phyloP scores from a whole-genome alignment of 1,140 invertebrate genomes.

The Aphis craccivora region DNA sequence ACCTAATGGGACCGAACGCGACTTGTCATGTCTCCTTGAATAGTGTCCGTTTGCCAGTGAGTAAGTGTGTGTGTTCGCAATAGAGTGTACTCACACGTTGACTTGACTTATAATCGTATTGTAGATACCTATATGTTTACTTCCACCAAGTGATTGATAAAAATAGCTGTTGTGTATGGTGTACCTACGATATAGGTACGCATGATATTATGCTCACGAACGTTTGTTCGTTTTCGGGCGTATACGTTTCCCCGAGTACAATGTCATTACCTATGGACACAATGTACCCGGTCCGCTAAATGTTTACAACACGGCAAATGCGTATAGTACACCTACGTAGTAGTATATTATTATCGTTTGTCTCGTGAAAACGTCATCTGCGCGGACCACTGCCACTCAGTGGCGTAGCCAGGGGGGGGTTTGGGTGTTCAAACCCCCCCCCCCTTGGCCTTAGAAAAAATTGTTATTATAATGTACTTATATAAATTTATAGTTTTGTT shows the following conservation, averaged over 20 bases:
- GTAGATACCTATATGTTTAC: background rate
- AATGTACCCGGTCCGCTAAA: background rate
- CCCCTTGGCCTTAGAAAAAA: no score
- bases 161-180: slow-evolving; percentile 23
- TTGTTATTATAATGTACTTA: no score
- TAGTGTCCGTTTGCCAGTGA: background rate
- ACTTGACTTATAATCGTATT: background rate
- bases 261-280: background rate
- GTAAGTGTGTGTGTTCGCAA: background rate
- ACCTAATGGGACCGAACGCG: slow-evolving; percentile 36
- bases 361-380: slow-evolving; percentile 7
- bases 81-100: background rate
- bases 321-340: background rate
- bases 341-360: background rate
- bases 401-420: no score
- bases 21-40: slow-evolving; percentile 36
- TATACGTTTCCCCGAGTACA: background rate
- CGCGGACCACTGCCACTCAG: background rate
- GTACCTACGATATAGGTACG: background rate
- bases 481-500: no score
- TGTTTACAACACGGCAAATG: background rate
- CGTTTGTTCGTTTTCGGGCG: background rate
- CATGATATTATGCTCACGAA: background rate
- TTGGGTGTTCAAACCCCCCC: no score
- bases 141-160: slow-evolving; percentile 42